These are phyloP conservation scores for Glandiceps talaboti DNA, from an alignment of 53 echinoderm and acorn worm genomes.

Conservation along the genomic window DNA sequence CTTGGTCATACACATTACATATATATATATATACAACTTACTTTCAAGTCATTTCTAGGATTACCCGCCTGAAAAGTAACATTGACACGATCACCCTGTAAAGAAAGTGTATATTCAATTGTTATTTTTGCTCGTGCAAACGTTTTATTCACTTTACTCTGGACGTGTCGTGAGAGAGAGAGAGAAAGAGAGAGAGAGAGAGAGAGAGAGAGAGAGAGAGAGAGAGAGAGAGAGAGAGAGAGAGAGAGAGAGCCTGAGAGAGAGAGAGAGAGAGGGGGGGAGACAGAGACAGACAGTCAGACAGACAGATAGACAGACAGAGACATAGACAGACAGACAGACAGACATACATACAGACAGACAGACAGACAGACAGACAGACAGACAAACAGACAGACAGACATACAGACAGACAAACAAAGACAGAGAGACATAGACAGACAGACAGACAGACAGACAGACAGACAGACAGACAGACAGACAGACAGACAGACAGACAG, in stretches of 20 bases:
- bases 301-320: too few relatives aligned
- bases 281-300: too few relatives aligned
- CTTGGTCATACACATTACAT: too few relatives aligned
- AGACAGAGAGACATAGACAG: too few relatives aligned
- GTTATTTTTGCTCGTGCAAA: not conserved
- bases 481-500: conserved; percentile 4
- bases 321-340: too few relatives aligned
- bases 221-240: not conserved
- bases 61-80: conserved; percentile 78
- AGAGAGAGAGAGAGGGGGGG: too few relatives aligned
- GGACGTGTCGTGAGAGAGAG: not conserved
- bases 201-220: not conserved
- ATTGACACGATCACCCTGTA: conserved; percentile 40
- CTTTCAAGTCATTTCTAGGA: conserved; percentile 76
- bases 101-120: conserved; percentile 1
- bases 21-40: too few relatives aligned
- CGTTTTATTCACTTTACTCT: not conserved
- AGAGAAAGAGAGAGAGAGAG: not conserved
- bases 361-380: too few relatives aligned
- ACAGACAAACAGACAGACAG: too few relatives aligned
- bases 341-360: too few relatives aligned
- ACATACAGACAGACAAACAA: too few relatives aligned
- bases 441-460: not conserved
- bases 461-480: not conserved
- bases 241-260: too few relatives aligned